These are phyloP conservation scores for Ceryle rudis DNA, from an alignment of 2,797 vertebrate species.

Conservation along the genomic window DNA sequence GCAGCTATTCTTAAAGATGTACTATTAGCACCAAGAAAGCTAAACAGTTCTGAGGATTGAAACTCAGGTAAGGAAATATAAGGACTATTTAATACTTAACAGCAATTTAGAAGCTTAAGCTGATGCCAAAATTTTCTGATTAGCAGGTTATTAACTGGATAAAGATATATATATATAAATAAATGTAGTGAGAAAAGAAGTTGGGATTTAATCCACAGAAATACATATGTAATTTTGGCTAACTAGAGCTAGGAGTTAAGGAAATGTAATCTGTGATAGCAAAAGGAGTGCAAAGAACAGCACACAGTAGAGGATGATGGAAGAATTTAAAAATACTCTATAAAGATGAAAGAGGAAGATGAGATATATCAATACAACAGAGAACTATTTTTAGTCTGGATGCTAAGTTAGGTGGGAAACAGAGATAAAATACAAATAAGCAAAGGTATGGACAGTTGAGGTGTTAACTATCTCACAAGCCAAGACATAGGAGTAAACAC, in stretches of 20 bases:
- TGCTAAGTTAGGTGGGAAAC: neutral
- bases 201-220: neutral
- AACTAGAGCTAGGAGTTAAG: neutral
- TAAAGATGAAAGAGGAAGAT: neutral
- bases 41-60: neutral
- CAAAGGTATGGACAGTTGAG: neutral
- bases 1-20: too few species aligned
- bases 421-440: neutral
- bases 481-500: neutral
- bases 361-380: neutral
- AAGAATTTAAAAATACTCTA: neutral
- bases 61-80: neutral
- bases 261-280: neutral
- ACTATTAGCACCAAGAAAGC: neutral
- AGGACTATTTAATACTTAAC: neutral
- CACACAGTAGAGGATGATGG: rapidly evolving
- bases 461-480: neutral
- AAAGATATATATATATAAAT: neutral
- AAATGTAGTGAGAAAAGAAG: neutral
- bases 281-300: neutral
- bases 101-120: neutral
- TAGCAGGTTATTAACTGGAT: neutral
- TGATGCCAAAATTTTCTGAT: neutral
- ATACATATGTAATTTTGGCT: neutral
- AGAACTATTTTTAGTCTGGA: neutral